A percentile compares a stretch with the other conserved stretches of the same genome.
phyloP scores from a whole-genome alignment of 2,797 vertebrate species.

The Pelodytes ibericus region DNA sequence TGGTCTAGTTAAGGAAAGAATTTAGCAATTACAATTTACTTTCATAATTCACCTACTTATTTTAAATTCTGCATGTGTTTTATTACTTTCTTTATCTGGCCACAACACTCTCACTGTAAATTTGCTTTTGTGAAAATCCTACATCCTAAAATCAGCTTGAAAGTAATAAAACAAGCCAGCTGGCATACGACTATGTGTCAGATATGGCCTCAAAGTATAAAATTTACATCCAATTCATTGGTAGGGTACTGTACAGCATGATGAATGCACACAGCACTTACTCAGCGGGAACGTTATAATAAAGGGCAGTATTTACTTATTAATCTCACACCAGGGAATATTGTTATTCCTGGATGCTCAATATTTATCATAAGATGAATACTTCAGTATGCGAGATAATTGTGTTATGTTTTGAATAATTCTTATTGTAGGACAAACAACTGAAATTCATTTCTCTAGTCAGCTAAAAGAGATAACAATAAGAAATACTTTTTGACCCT shows the following conservation, averaged over 20 bases:
- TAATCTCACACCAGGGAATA: background rate
- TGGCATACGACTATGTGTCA: background rate
- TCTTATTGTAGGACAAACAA: no score
- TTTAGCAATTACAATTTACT: constrained; percentile 28
- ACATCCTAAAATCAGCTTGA: background rate
- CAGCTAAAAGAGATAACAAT: no score
- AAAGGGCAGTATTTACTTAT: background rate
- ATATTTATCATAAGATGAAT: no score
- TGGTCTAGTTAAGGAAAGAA: constrained; percentile 31
- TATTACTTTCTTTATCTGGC: background rate
- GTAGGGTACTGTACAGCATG: background rate
- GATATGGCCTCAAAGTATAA: background rate
- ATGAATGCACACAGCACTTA: background rate
- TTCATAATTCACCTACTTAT: constrained; percentile 1
- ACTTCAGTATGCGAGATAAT: no score
- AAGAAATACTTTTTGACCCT: no score
- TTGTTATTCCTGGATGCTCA: no score
- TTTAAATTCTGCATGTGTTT: background rate
- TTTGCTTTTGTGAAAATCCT: background rate
- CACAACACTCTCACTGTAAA: background rate
- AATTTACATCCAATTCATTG: background rate
- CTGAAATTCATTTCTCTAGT: no score
- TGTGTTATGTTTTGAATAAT: no score
- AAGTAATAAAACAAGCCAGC: background rate
- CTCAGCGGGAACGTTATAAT: background rate